phyloP scores from a whole-genome alignment of 2,797 vertebrate genomes.

The Myotis pilosus region DNA sequence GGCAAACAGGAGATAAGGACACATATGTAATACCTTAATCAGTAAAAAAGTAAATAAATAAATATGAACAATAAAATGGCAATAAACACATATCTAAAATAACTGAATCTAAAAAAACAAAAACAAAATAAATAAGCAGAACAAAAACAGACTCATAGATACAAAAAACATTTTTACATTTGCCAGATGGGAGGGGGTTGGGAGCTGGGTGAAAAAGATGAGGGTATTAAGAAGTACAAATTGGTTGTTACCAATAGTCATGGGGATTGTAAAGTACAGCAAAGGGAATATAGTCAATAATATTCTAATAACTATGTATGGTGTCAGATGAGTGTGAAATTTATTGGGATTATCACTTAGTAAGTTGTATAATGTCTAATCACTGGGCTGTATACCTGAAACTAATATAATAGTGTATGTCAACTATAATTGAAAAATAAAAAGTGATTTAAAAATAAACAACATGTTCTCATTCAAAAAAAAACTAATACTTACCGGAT shows the following conservation, averaged over 20 bases:
- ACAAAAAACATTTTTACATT: background rate
- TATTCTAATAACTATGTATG: background rate
- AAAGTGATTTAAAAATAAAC: background rate
- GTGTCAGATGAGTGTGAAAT: background rate
- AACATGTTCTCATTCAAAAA: constrained; percentile 10
- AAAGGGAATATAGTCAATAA: background rate
- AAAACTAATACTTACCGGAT: background rate
- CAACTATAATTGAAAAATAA: background rate
- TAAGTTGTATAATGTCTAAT: background rate
- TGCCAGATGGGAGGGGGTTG: background rate
- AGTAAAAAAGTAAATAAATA: background rate
- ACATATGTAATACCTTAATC: too few relatives aligned
- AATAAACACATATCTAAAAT: background rate
- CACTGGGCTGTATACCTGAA: background rate
- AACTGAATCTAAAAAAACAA: background rate
- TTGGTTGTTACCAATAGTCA: background rate
- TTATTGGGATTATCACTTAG: background rate
- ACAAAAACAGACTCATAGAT: background rate
- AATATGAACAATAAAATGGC: background rate
- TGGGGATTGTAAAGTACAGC: background rate
- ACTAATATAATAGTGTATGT: background rate
- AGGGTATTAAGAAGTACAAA: background rate
- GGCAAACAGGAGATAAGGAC: too few relatives aligned
- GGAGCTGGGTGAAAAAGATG: background rate
- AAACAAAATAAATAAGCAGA: background rate